Percentiles rank a stretch among this genome's conserved stretches.
Conservation (phyloP, 1,140 invertebrate species). For the Apis laboriosa region DNA sequence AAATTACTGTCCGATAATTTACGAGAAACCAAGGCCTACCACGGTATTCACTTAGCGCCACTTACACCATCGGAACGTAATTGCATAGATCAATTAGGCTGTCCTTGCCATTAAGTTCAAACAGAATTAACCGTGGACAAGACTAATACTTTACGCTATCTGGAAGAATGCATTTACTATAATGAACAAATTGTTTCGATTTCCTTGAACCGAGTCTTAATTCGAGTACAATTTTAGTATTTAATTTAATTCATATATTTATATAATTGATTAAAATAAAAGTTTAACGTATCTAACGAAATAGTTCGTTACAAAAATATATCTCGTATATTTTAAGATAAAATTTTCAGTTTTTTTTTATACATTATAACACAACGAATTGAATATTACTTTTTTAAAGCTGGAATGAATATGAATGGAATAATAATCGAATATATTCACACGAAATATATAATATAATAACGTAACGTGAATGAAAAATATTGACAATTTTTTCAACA, state of each 20-base stretch:
- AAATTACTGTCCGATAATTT: slow-evolving; percentile 44
- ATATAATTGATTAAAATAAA: too few species aligned
- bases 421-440: too few species aligned
- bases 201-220: not conserved
- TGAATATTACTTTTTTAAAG: too few species aligned
- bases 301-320: too few species aligned
- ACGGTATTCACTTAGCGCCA: slow-evolving; percentile 35
- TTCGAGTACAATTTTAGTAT: not conserved
- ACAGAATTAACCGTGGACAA: slow-evolving; percentile 32
- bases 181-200: slow-evolving; percentile 9
- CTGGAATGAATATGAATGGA: too few species aligned
- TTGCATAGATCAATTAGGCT: slow-evolving; percentile 50
- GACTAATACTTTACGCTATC: slow-evolving; percentile 33
- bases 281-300: not conserved
- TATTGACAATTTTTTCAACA: too few species aligned
- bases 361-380: too few species aligned
- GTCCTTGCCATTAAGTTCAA: slow-evolving; percentile 48
- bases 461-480: too few species aligned
- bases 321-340: too few species aligned
- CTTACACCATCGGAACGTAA: slow-evolving; percentile 27
- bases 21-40: slow-evolving; percentile 1
- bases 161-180: slow-evolving; percentile 3
- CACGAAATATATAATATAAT: too few species aligned
- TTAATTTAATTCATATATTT: not conserved
- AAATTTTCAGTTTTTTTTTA: too few species aligned